These are phyloP conservation scores for Dendrocopos noguchii DNA, from an alignment of 2,113 vertebrate genomes.

Conservation along the genomic window DNA sequence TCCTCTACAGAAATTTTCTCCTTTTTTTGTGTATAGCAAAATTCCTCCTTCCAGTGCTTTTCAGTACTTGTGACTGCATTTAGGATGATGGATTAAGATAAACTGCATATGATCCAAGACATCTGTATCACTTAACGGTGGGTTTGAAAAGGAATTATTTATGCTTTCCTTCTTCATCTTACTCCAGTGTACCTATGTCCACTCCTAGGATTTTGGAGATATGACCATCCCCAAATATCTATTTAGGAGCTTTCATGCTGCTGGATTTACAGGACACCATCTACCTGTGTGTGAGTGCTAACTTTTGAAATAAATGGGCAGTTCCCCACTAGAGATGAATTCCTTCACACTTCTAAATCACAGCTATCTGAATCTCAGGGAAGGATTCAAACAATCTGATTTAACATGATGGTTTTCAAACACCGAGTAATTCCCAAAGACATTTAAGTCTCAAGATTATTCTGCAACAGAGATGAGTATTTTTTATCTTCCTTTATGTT, in stretches of 20 bases:
- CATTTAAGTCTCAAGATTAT: not conserved
- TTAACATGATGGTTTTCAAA: not conserved
- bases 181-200: not conserved
- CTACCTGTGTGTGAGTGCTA: not conserved
- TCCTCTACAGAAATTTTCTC: not conserved
- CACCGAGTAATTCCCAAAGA: not conserved
- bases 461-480: not conserved
- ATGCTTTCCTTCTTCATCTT: not conserved
- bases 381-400: not conserved
- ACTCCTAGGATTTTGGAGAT: not conserved
- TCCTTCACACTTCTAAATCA: not conserved
- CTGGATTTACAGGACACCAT: not conserved
- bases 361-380: not conserved
- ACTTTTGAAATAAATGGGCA: not conserved
- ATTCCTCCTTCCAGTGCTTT: not conserved
- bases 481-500: not conserved
- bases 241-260: not conserved
- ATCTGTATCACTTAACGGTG: not conserved
- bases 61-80: not conserved
- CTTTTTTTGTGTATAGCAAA: not conserved
- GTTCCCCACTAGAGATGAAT: not conserved
- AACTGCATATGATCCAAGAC: not conserved
- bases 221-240: not conserved
- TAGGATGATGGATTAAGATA: not conserved
- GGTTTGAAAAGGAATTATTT: not conserved